Base-by-base conservation (phyloP, 2,797 vertebrate genomes). In the Scolopax rusticola region DNA sequence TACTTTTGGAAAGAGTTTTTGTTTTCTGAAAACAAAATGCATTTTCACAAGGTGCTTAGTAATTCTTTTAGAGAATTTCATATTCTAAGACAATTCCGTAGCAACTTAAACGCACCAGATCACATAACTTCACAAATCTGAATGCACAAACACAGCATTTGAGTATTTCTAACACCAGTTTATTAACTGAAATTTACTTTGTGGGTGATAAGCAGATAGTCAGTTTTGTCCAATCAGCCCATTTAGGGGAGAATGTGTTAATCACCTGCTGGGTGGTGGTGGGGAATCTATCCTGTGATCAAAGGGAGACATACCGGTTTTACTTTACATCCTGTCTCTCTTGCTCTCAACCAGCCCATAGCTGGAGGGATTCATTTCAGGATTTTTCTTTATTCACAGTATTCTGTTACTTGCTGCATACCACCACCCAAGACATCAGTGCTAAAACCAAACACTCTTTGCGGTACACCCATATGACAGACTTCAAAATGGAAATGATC, bases 401-500 rank as follows among this genome's bases (percentile, higher is more conserved):
- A 97, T 98, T 98, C 97, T 97, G 95, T 98, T 98, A 98, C 98
- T 96, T 74, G 89, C 91, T 97, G 95, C 97, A 98, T 97, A 97
- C 97, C 93, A 87, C 14, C 60, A 97, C 94, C 93, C 87, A 90
- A 97, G 93, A 89, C 96, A 97, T 78, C 92, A 76, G 76, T 81
- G 74, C 90, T 94, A 90, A 96, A 97, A 96, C 97, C 90, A 96
- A 98, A 97, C 20, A 93, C 86, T 90, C 95, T 97, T 97, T 98
- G 97, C 96, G 98, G 97, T 95, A 70, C 91, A 95, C 93, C 88
- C 96, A 91, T 97, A 96, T 96, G 97, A 98, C 97, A 98, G 96
- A 82, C 97, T 97, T 98, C 97, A 98, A 98, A 98, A 97, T 93
- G 96, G 97, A 97, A 98, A 98, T 86, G 97, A 97, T 97, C 97